Base-by-base conservation (phyloP, 2,113 vertebrate species). In the Crocuta crocuta region DNA sequence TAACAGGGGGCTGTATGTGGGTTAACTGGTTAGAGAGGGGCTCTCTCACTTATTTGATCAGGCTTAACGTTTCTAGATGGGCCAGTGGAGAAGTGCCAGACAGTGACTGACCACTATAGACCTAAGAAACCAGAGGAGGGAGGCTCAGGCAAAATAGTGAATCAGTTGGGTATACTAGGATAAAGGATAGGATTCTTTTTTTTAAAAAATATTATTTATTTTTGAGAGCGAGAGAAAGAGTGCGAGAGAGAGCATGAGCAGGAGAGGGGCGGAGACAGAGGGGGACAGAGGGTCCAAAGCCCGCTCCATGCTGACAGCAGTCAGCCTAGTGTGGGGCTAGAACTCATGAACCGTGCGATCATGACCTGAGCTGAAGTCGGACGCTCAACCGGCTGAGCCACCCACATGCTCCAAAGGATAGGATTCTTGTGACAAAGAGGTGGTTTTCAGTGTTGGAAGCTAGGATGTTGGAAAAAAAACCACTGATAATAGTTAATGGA, bases 381-480 rank as follows among this genome's bases (percentile, higher is more conserved):
- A 55, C 53, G 16, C 15, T 55, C 53, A 55, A 55, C 16, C 10
- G 53, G 17, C 53, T 55, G 53, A 55, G 53, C 53, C 53, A 55
- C 53, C 16, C 16, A 5, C 16, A 17, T 55, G 53, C 53, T 15
- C 53, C 24, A 10, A 73, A 79, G 23, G 13, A 39, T 78, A 50
- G 68, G 86, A 24, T 66, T 96, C 58, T 93, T 83, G 7, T 76
- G 82, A 53, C 31, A 95, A 28, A 95, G 86, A 85, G 24, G 15
- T 70, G 2, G 4, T 65, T 95, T 68, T 85, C 21, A 73, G 7
- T 82, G 48, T 53, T 84, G 48, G 35, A 92, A 83, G 70, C 10
- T 45, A 92, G 16, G 48, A 76, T 6, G 8, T 83, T 74, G 28
- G 50, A 24, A n/a, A 76, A 76, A 89, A 84, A 87, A 19, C 15